These are phyloP conservation scores for Gymnothorax javanicus DNA, from an alignment of 2,797 vertebrate genomes.

Conservation along the genomic window DNA sequence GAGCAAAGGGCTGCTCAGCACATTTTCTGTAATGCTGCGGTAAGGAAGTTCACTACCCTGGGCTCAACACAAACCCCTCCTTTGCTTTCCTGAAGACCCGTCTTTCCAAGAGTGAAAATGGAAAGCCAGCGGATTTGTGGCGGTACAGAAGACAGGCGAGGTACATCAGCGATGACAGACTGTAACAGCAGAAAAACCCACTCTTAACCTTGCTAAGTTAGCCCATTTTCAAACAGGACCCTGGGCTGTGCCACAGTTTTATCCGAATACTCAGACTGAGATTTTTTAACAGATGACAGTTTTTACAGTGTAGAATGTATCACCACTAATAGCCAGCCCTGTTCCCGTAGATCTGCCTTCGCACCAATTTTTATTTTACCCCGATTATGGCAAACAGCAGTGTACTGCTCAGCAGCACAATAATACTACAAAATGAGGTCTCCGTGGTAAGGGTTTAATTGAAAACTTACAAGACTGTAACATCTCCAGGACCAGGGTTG, in stretches of 20 bases:
- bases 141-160: background rate
- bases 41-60: background rate
- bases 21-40: background rate
- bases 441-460: background rate
- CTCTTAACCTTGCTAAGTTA: background rate
- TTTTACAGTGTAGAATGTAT: background rate
- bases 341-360: too few relatives aligned
- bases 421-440: background rate
- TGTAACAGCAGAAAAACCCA: background rate
- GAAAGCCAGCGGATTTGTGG: background rate
- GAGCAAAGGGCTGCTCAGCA: background rate
- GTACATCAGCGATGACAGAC: background rate
- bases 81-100: background rate
- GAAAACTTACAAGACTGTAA: too few relatives aligned
- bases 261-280: background rate
- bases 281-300: background rate
- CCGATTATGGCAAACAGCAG: too few relatives aligned
- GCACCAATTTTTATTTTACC: too few relatives aligned
- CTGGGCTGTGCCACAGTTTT: background rate
- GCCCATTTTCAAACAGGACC: background rate
- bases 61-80: background rate
- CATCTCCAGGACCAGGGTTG: too few relatives aligned
- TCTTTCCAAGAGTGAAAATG: background rate
- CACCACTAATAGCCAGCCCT: too few relatives aligned
- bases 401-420: too few relatives aligned